Conservation (phyloP, 2,888 invertebrate genomes). For the Nudaria mundana region DNA sequence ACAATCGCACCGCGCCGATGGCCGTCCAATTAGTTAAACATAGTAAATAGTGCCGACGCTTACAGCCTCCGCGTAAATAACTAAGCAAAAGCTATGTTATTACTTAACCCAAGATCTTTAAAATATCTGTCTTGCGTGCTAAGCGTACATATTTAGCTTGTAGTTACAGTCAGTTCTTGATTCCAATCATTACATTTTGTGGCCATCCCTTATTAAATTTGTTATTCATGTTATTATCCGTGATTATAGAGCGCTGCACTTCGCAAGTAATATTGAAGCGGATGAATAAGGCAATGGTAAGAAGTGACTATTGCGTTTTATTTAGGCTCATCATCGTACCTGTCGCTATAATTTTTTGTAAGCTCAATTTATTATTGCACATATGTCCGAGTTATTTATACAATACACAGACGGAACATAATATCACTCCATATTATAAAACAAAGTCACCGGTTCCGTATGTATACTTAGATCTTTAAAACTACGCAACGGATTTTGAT, state of each 20-base stretch:
- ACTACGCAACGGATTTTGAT: too few relatives aligned
- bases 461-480: too few relatives aligned
- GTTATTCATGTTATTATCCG: constrained; percentile 26
- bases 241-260: constrained; percentile 20
- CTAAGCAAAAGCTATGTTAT: constrained; percentile 16
- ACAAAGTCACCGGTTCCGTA: too few relatives aligned
- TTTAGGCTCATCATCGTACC: constrained; percentile 40
- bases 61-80: constrained; percentile 3
- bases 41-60: constrained; percentile 12
- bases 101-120: constrained; percentile 14
- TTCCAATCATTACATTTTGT: constrained; percentile 15
- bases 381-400: constrained; percentile 19
- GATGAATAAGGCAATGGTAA: constrained; percentile 42
- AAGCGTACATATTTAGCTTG: constrained; percentile 14
- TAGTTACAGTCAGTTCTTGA: constrained; percentile 20
- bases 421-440: too few relatives aligned
- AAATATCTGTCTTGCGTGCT: constrained; percentile 14
- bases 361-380: constrained; percentile 20
- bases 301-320: constrained; percentile 47
- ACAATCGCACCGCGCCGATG: too few relatives aligned
- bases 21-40: too few relatives aligned
- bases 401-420: constrained; percentile 19
- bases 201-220: constrained; percentile 20
- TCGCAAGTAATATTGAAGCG: constrained; percentile 35
- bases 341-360: constrained; percentile 21